Conservation (phyloP, 2,113 vertebrate genomes). For the Panthera tigris region DNA sequence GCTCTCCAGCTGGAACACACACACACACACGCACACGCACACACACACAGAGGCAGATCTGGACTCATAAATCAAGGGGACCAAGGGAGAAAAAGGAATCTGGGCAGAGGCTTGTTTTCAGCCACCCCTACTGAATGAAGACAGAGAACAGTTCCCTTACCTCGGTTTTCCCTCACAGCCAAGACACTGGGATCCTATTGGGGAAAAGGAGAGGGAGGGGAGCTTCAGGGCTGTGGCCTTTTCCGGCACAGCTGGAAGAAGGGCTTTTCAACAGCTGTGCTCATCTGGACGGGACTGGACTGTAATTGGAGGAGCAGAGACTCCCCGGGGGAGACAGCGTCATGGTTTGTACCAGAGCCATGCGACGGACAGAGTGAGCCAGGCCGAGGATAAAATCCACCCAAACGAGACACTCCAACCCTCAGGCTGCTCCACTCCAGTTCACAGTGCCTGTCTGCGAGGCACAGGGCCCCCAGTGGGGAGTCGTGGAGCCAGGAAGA, state of each 20-base stretch:
- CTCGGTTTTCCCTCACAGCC: conserved; percentile 92
- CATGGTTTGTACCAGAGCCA: neutral
- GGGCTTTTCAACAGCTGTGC: conserved; percentile 32
- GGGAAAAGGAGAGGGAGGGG: conserved; percentile 60
- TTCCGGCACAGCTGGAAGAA: neutral
- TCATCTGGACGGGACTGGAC: neutral
- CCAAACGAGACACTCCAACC: neutral
- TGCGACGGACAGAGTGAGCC: neutral
- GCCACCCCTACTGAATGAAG: neutral
- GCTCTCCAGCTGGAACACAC: conserved; percentile 53
- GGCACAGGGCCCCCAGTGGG: neutral
- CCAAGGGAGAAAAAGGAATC: neutral
- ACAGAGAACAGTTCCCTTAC: conserved; percentile 80
- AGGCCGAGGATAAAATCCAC: neutral
- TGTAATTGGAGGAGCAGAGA: conserved; percentile 22
- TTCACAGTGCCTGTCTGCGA: neutral
- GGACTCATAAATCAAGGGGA: neutral
- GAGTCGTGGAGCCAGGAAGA: neutral
- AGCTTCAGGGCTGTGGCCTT: neutral
- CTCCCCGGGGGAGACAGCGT: neutral
- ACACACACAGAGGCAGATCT: neutral
- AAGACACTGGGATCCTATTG: conserved; percentile 92
- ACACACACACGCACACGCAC: neutral
- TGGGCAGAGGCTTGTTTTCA: neutral
- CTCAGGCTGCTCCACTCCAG: neutral